phyloP scores from a whole-genome alignment of 2,113 vertebrate species.

The human region GRCh38 chr5:164290501-164291000 shows the following conservation, averaged over 20 bases:
- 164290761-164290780: neutral
- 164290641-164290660: conserved; percentile 68
- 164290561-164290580: conserved; percentile 9
- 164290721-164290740: conserved; percentile 60
- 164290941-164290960: neutral
- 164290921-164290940: neutral
- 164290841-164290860: neutral
- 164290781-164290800: neutral
- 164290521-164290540: conserved; percentile 13
- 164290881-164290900: conserved; percentile 6
- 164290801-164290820: conserved; percentile 29
- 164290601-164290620: conserved; percentile 60
- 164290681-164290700: conserved; percentile 69
- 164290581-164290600: conserved; percentile 60
- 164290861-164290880: neutral
- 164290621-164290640: conserved; percentile 50
- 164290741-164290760: neutral
- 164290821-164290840: neutral
- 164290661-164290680: conserved; percentile 72
- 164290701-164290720: conserved; percentile 71
- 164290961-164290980: neutral
- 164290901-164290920: conserved; percentile 30
- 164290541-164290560: conserved; percentile 24
- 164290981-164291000: neutral
- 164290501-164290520: neutral